Conservation (phyloP, 2,797 vertebrate species). For the Coccyzus lansbergi region DNA sequence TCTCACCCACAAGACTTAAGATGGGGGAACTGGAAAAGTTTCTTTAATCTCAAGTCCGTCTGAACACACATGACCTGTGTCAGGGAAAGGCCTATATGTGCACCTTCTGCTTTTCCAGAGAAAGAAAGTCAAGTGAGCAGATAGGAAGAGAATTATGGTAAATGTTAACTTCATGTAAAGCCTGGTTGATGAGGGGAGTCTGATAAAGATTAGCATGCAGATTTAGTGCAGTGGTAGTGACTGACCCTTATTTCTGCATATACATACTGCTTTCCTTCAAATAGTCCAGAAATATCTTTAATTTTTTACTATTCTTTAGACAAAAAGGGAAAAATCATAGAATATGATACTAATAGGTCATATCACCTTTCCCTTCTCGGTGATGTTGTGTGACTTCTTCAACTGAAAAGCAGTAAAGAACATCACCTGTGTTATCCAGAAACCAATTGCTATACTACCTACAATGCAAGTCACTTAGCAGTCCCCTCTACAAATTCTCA, state of each 20-base stretch:
- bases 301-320: neutral
- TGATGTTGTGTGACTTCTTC: neutral
- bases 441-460: neutral
- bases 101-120: neutral
- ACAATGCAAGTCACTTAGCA: neutral
- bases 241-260: neutral
- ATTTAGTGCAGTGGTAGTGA: neutral
- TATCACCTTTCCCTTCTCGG: neutral
- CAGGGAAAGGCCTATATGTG: neutral
- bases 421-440: neutral
- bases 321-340: accelerated
- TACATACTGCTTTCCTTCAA: neutral
- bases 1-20: neutral
- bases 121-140: neutral
- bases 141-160: neutral
- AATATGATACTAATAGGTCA: neutral
- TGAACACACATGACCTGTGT: neutral
- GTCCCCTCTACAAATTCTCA: neutral
- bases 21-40: neutral
- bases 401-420: neutral
- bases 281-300: neutral
- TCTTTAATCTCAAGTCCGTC: neutral
- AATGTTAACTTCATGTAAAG: neutral
- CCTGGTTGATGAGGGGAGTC: neutral
- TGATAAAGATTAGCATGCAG: neutral